phyloP scores from a whole-genome alignment of 92 coral and sea anemone genomes.

The Zoanthus gigantus region DNA sequence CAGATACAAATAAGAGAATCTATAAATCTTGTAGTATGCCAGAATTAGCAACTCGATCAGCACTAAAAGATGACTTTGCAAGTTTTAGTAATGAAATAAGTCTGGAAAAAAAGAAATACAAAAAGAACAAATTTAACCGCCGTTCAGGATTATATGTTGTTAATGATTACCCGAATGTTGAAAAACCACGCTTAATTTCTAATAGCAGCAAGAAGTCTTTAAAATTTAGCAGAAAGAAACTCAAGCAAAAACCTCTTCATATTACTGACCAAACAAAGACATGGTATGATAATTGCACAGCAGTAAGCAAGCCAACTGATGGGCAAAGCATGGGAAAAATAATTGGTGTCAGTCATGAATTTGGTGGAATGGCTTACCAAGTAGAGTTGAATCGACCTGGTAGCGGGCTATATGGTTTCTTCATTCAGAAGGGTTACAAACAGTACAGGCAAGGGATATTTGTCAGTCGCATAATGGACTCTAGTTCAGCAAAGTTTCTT shows the following conservation, averaged over 20 bases:
- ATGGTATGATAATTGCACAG: slow-evolving; percentile 82
- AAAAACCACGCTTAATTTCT: slow-evolving; percentile 72
- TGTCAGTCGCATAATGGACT: slow-evolving; percentile 88
- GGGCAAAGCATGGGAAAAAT: slow-evolving; percentile 82
- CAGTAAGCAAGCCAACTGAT: slow-evolving; percentile 81
- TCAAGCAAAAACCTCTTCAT: slow-evolving; percentile 59
- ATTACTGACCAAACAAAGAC: slow-evolving; percentile 78
- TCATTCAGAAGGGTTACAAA: slow-evolving; percentile 86
- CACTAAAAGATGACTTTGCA: slow-evolving; percentile 50
- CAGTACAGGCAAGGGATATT: slow-evolving; percentile 83
- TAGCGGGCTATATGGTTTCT: slow-evolving; percentile 90
- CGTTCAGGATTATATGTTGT: slow-evolving; percentile 95
- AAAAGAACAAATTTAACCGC: slow-evolving; percentile 83
- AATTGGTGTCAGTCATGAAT: slow-evolving; percentile 72
- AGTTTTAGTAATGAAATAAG: slow-evolving; percentile 66
- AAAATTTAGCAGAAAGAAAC: slow-evolving; percentile 59
- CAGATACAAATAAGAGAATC: slow-evolving; percentile 27
- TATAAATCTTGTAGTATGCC: slow-evolving; percentile 90
- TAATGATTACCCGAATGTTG: slow-evolving; percentile 76
- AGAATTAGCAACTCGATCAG: slow-evolving; percentile 60
- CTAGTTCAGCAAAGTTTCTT: slow-evolving; percentile 83
- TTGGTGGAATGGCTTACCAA: slow-evolving; percentile 81
- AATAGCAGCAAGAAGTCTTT: slow-evolving; percentile 62
- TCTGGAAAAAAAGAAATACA: slow-evolving; percentile 67
- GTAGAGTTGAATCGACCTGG: slow-evolving; percentile 85